These are phyloP conservation scores for Plumapathes pennacea DNA, from an alignment of 92 coral and sea anemone species.

Conservation along the genomic window DNA sequence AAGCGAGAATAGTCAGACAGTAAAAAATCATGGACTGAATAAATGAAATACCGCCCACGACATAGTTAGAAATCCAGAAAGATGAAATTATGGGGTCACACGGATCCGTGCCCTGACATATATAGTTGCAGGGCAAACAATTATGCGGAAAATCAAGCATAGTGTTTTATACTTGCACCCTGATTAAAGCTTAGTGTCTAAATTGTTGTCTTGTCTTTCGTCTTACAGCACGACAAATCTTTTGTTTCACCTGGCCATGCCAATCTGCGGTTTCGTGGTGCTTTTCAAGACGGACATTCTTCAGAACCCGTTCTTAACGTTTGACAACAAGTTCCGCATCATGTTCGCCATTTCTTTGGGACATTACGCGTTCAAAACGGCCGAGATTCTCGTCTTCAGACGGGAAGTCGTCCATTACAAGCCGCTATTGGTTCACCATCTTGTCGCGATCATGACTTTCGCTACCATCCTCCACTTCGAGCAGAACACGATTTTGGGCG, in stretches of 20 bases:
- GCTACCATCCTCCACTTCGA: conserved; percentile 52
- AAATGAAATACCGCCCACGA: too few species aligned
- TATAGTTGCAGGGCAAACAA: too few species aligned
- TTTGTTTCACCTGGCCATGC: conserved; percentile 57
- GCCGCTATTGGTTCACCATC: conserved; percentile 77
- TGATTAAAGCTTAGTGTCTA: neutral
- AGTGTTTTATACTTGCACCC: neutral
- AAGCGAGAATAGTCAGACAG: too few species aligned
- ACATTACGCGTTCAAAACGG: conserved; percentile 73
- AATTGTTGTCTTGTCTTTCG: neutral
- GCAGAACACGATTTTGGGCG: conserved; percentile 76
- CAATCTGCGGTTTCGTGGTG: conserved; percentile 60
- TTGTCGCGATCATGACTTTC: conserved; percentile 70
- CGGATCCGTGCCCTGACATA: too few species aligned
- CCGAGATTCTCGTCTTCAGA: conserved; percentile 64
- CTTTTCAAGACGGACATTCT: conserved; percentile 57
- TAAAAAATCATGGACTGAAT: too few species aligned
- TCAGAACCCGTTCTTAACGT: conserved; percentile 71
- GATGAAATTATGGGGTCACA: too few species aligned
- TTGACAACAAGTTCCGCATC: conserved; percentile 27
- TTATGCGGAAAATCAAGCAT: too few species aligned
- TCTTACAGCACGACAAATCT: conserved; percentile 72
- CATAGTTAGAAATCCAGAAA: too few species aligned
- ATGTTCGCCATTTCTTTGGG: conserved; percentile 78
- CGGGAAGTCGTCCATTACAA: conserved; percentile 64